Evolutionary conservation across 1,140 invertebrate genomes (phyloP).

Genomic region (Probaryconus sp.): DNA sequence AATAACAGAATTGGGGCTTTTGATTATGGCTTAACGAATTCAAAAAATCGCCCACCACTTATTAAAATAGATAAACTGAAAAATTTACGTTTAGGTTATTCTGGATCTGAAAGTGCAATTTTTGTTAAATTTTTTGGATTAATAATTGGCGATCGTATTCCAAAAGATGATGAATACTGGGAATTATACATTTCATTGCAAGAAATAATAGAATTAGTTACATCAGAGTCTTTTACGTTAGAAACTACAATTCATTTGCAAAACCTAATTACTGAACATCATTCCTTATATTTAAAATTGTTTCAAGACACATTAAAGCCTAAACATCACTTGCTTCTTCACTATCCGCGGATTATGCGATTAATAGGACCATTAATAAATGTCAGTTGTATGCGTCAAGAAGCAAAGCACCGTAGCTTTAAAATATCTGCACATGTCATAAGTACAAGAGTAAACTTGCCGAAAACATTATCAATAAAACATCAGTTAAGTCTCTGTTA

Average conservation of each 20-base stretch:
- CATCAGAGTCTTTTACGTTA: background rate
- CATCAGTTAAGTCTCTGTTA: no score
- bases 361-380: background rate
- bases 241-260: no score
- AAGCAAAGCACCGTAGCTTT: background rate
- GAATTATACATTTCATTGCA: background rate
- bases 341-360: background rate
- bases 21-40: background rate
- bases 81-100: conserved; percentile 11
- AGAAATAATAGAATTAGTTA: background rate
- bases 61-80: background rate
- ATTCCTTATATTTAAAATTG: no score
- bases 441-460: background rate
- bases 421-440: background rate
- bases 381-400: background rate
- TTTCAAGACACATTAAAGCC: no score
- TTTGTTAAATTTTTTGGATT: conserved; percentile 18
- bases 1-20: conserved; percentile 14
- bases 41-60: background rate
- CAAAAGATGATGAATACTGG: conserved; percentile 10
- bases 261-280: no score
- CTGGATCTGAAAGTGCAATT: conserved; percentile 10
- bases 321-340: background rate
- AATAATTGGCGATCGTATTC: conserved; percentile 18
- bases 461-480: background rate